phyloP scores from a whole-genome alignment of 2,888 invertebrate species.

The Galerucella pusilla region DNA sequence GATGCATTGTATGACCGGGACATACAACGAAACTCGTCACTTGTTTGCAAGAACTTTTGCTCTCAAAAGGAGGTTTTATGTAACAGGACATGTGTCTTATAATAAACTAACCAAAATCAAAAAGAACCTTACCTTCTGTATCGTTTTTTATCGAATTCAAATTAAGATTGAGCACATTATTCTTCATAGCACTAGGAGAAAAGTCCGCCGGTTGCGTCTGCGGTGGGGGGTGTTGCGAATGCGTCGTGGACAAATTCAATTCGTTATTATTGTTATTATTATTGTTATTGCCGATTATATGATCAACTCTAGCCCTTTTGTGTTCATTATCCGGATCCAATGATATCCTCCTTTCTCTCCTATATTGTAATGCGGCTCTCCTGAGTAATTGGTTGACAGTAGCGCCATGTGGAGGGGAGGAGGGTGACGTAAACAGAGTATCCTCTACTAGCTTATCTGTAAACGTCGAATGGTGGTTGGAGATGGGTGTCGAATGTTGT shows the following conservation, averaged over 20 bases:
- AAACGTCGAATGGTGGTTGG: conserved; percentile 65
- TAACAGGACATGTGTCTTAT: background rate
- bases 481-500: conserved; percentile 59
- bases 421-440: conserved; percentile 69
- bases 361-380: conserved; percentile 61
- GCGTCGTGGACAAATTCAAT: conserved; percentile 53
- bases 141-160: conserved; percentile 60
- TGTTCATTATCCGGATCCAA: conserved; percentile 74
- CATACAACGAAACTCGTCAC: too few relatives aligned
- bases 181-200: conserved; percentile 72
- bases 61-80: background rate
- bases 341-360: conserved; percentile 71
- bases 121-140: conserved; percentile 55
- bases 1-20: too few relatives aligned
- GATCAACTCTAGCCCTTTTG: conserved; percentile 68
- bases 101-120: background rate
- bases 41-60: too few relatives aligned
- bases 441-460: conserved; percentile 68
- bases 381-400: conserved; percentile 77
- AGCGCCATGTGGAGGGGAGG: conserved; percentile 67
- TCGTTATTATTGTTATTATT: conserved; percentile 65
- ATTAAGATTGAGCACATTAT: conserved; percentile 62
- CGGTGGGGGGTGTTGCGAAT: conserved; percentile 57
- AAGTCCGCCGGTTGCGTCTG: conserved; percentile 71
- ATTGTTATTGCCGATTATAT: conserved; percentile 59